phyloP scores from a whole-genome alignment of 2,888 invertebrate species.

The Ochropleura plecta region DNA sequence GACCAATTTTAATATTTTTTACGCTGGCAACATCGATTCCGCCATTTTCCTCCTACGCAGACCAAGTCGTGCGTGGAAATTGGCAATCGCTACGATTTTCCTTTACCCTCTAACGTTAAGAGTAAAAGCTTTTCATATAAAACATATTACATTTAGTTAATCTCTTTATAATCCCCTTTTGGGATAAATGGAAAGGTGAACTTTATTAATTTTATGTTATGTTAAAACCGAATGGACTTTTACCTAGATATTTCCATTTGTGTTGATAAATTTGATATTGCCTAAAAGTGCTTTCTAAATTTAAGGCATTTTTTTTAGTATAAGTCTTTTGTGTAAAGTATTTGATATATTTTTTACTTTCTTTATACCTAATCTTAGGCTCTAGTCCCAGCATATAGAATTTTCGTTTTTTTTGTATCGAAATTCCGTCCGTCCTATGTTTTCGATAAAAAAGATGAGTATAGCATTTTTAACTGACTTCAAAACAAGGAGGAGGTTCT shows the following conservation, averaged over 20 bases:
- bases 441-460: no score
- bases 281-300: no score
- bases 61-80: conserved; percentile 60
- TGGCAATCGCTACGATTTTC: conserved; percentile 60
- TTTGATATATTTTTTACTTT: no score
- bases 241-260: not conserved
- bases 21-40: conserved; percentile 45
- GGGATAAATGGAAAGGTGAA: conserved; percentile 14
- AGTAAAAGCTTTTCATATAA: conserved; percentile 38
- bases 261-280: not conserved
- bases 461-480: no score
- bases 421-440: no score
- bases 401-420: no score
- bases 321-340: no score
- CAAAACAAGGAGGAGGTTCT: no score
- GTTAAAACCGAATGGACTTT: conserved; percentile 1
- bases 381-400: no score
- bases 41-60: conserved; percentile 47
- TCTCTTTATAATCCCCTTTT: conserved; percentile 31
- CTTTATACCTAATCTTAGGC: no score
- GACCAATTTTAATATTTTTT: conserved; percentile 52
- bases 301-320: not conserved
- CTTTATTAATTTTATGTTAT: conserved; percentile 23
- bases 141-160: conserved; percentile 17
- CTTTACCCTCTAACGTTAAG: conserved; percentile 42